These are phyloP conservation scores for Neuroterus valhalla DNA, from an alignment of 1,140 invertebrate species.

Conservation along the genomic window DNA sequence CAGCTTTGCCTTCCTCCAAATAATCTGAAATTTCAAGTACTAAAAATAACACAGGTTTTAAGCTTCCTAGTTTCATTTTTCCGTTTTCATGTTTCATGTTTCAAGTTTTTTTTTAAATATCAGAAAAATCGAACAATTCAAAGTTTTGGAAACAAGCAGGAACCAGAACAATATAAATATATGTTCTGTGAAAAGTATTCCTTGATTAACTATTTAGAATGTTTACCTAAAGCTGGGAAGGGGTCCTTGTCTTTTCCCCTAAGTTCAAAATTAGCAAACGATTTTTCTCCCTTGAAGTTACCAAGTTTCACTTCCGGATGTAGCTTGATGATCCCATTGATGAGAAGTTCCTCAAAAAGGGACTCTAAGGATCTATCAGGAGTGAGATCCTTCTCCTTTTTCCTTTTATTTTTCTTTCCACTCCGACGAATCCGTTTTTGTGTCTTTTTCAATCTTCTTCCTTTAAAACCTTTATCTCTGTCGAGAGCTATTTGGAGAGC, in stretches of 20 bases:
- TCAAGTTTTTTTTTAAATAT: too few relatives aligned
- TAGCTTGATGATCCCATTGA: constrained; percentile 90
- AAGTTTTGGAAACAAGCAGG: too few relatives aligned
- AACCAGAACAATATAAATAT: too few relatives aligned
- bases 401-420: constrained; percentile 92
- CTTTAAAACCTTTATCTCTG: constrained; percentile 82
- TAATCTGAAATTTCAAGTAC: too few relatives aligned
- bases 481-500: constrained; percentile 82
- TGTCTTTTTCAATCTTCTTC: constrained; percentile 86
- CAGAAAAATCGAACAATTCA: too few relatives aligned
- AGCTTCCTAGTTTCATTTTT: too few relatives aligned
- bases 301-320: constrained; percentile 83
- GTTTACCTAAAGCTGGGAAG: constrained; percentile 67
- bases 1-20: too few relatives aligned
- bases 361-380: constrained; percentile 93
- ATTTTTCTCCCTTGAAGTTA: constrained; percentile 89
- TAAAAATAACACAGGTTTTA: too few relatives aligned
- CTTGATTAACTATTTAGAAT: constrained; percentile 19
- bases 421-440: constrained; percentile 87
- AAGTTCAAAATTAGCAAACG: constrained; percentile 78
- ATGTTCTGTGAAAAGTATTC: not conserved
- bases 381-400: constrained; percentile 96
- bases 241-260: constrained; percentile 78
- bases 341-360: constrained; percentile 92
- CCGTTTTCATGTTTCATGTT: too few relatives aligned